A percentile compares a stretch with the other conserved stretches of the same genome.
phyloP scores from a whole-genome alignment of 2,113 vertebrate genomes.

The Trichechus manatus region DNA sequence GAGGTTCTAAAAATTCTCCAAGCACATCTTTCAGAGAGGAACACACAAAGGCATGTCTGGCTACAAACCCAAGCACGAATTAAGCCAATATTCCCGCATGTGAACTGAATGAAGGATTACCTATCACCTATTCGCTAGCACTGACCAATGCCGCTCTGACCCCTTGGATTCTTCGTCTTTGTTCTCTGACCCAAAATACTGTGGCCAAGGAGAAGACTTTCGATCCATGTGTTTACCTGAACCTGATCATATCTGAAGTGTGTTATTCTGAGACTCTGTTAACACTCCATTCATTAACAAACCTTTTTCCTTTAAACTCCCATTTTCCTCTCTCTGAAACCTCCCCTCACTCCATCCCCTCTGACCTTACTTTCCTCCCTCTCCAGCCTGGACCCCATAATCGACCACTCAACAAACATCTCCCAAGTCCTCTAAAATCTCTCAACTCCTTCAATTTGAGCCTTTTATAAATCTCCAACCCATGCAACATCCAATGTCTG shows the following conservation, averaged over 20 bases:
- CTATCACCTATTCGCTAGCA: too few species aligned
- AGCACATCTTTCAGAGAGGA: constrained; percentile 39
- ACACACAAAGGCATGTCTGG: neutral
- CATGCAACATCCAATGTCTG: neutral
- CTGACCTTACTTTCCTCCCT: neutral
- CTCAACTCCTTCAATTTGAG: neutral
- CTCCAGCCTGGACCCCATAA: neutral
- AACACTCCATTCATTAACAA: neutral
- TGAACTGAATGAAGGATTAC: neutral
- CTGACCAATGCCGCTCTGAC: neutral
- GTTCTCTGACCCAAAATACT: neutral
- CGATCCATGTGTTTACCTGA: neutral
- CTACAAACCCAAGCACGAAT: neutral
- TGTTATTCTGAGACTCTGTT: neutral
- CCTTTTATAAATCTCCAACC: neutral
- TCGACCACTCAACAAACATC: neutral
- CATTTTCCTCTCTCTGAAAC: neutral
- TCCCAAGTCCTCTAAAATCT: neutral
- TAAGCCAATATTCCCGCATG: neutral
- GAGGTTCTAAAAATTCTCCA: constrained; percentile 65
- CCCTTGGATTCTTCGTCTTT: neutral
- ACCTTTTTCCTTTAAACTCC: neutral
- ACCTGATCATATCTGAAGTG: neutral
- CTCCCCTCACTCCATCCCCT: neutral
- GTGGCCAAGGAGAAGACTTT: neutral